Evolutionary conservation across 1,140 invertebrate species (phyloP).

Genomic region (Orchestia grillus): DNA sequence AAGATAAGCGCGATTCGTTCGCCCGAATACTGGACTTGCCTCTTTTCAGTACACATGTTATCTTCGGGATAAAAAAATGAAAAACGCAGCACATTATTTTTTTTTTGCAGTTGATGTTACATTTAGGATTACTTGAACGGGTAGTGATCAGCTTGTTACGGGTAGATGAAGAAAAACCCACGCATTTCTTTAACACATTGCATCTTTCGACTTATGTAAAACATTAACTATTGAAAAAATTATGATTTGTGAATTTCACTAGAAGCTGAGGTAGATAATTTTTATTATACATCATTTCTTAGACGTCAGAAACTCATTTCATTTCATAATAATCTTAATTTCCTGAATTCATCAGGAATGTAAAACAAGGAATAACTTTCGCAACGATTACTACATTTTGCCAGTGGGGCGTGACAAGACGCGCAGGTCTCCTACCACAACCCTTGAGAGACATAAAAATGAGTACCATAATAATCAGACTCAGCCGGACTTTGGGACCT

Average conservation of each 20-base stretch:
- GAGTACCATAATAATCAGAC: not conserved
- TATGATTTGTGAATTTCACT: not conserved
- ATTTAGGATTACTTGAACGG: no score
- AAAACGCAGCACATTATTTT: no score
- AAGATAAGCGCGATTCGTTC: no score
- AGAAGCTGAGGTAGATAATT: not conserved
- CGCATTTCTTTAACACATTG: no score
- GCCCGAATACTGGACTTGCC: no score
- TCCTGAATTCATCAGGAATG: not conserved
- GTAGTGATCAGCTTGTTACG: no score
- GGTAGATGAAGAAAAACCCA: no score
- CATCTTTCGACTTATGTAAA: no score
- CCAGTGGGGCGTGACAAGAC: not conserved
- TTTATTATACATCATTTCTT: not conserved
- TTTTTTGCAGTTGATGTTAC: no score
- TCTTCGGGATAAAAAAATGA: no score
- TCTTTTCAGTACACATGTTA: no score
- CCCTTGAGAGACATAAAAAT: not conserved
- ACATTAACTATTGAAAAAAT: not conserved
- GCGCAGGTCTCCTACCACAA: not conserved
- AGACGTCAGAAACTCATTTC: not conserved
- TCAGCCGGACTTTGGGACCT: not conserved
- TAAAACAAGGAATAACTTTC: not conserved
- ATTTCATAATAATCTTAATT: not conserved
- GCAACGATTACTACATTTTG: not conserved